Evolutionary conservation across 2,888 invertebrate genomes (phyloP), one percentile per base, ranked within the genome.

Genomic region (Scelioninae gen. 1): DNA sequence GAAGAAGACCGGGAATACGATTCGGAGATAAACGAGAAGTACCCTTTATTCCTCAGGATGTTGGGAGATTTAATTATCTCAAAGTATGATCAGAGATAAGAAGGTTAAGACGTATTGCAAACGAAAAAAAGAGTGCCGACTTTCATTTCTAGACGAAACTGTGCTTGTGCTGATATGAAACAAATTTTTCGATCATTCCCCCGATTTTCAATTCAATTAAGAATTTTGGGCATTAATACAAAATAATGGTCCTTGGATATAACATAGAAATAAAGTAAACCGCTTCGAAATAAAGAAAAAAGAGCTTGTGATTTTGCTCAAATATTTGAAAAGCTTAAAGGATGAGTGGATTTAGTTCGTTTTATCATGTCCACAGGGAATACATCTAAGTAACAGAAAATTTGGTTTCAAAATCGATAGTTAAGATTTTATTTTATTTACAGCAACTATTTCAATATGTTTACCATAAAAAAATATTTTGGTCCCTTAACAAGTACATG

Each of bases 61-160:
- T 58, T 34, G 32, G 34, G 40, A 58, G 40, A 58, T 58, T 60
- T 68, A 68, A 76, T 76, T 76, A 68, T 68, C 43, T 68, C 68
- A 16, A 32, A 60, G 62, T 53, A 53, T 43, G 60, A 76, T 68
- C 68, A 40, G 13, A 16, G 72, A 63, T 55, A 63, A 63, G 55
- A 63, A n/a, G 31, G 53, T 63, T 58, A 60, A 40, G 51, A 51
- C 13, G 47, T 38, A 51, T 60, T 13, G 32, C 51, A 16, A 10
- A 40, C 32, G 38, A 32, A 43, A 38, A 51, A 68, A 49, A 56
- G 32, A 62, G 15, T 16, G 38, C 15, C 2, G 16, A n/a, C 53
- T 53, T 53, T 53, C 13, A 53, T 32, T 32, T 53, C 16, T 29
- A n/a, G 9, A 13, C 53, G 32, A 53, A 11, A 32, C 13, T 32